phyloP scores from a whole-genome alignment of 1,140 invertebrate genomes.

The Adelges cooleyi region DNA sequence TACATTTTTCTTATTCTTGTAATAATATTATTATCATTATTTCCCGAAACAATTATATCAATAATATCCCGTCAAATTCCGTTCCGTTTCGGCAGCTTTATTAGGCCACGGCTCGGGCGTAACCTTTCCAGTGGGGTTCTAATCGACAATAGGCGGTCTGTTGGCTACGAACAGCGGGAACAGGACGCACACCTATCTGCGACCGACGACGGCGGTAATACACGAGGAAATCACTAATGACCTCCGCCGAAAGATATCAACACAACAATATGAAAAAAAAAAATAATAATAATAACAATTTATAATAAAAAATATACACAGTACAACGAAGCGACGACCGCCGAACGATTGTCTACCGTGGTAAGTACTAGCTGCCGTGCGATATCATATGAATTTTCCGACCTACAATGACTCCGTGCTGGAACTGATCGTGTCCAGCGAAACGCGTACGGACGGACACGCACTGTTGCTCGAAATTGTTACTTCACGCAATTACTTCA shows the following conservation, averaged over 20 bases:
- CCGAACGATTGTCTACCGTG: neutral
- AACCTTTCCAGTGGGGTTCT: neutral
- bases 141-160: neutral
- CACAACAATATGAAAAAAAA: too few species aligned
- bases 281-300: too few species aligned
- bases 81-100: neutral
- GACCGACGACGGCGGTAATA: neutral
- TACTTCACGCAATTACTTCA: too few species aligned
- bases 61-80: conserved; percentile 14
- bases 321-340: neutral
- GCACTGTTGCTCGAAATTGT: neutral
- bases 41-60: too few species aligned
- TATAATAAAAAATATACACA: too few species aligned
- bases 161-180: neutral
- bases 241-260: neutral
- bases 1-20: too few species aligned
- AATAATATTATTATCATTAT: too few species aligned
- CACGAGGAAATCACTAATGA: neutral
- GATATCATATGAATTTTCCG: neutral
- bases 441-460: neutral
- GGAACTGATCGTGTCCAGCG: neutral
- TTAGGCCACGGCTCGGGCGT: neutral
- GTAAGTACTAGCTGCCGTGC: too few species aligned
- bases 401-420: neutral
- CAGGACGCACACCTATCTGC: neutral